These are phyloP conservation scores for Zoanthus solanderi DNA, from an alignment of 92 coral and sea anemone species.

Conservation along the genomic window DNA sequence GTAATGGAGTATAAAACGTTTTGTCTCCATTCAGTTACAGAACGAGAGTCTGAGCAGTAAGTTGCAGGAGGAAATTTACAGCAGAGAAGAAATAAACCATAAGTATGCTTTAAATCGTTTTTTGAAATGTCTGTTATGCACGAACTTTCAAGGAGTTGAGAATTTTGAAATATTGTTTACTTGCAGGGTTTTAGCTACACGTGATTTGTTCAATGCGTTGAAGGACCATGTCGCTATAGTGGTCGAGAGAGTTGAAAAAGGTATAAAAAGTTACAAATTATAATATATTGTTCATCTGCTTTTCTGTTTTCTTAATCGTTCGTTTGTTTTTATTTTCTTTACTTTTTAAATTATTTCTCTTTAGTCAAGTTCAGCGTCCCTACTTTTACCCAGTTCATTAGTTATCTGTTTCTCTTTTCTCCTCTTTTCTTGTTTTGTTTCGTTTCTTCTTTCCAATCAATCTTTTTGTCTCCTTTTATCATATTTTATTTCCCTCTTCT, in stretches of 20 bases:
- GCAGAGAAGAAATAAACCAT: slow-evolving; percentile 90
- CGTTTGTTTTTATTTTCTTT: background rate
- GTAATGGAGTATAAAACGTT: too few species aligned
- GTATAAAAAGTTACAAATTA: slow-evolving; percentile 17
- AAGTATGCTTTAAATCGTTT: slow-evolving; percentile 63
- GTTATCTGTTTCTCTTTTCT: background rate
- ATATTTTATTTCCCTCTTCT: background rate
- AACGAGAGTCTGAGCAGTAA: slow-evolving; percentile 94
- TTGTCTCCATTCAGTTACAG: slow-evolving; percentile 70
- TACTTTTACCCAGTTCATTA: background rate
- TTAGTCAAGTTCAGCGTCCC: background rate
- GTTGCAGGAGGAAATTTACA: slow-evolving; percentile 88
- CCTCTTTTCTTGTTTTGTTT: background rate
- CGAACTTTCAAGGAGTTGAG: background rate
- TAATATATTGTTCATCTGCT: background rate
- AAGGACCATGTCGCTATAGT: slow-evolving; percentile 91
- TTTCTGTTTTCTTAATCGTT: background rate
- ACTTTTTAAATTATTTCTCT: background rate
- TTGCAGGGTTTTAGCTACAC: slow-evolving; percentile 78
- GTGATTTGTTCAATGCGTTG: slow-evolving; percentile 90
- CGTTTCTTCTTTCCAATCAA: too few species aligned
- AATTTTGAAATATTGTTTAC: background rate
- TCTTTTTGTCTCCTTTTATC: too few species aligned
- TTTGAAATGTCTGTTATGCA: background rate
- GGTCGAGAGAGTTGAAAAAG: slow-evolving; percentile 80